phyloP scores from a whole-genome alignment of 2,888 invertebrate species.

The Cataglyphis altisquamis region DNA sequence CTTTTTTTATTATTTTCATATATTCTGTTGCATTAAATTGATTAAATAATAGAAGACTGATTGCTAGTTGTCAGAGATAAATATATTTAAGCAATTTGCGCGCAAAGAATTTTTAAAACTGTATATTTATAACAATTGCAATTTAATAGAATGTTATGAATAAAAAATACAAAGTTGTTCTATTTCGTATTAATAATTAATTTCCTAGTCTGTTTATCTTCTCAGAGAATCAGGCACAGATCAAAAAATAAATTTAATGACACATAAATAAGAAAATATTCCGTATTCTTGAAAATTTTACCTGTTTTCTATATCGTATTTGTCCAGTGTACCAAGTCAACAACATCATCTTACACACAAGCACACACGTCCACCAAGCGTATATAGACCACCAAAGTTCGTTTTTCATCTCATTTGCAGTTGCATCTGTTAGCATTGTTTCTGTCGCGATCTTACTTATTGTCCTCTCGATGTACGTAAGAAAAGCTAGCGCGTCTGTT shows the following conservation, averaged over 20 bases:
- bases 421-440: constrained; percentile 39
- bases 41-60: background rate
- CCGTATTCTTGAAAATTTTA: constrained; percentile 55
- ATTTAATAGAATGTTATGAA: background rate
- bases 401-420: constrained; percentile 40
- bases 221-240: background rate
- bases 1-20: background rate
- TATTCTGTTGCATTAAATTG: background rate
- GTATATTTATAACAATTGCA: background rate
- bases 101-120: no score
- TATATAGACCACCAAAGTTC: constrained; percentile 73
- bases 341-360: constrained; percentile 77
- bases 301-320: constrained; percentile 74
- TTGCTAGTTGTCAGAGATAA: no score
- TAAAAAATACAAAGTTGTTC: background rate
- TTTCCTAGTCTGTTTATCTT: background rate
- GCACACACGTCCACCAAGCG: constrained; percentile 76
- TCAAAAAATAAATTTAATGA: background rate
- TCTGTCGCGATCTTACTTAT: constrained; percentile 22
- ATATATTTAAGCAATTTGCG: no score
- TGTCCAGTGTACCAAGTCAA: constrained; percentile 79
- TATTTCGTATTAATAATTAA: background rate
- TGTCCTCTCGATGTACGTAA: constrained; percentile 1
- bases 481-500: background rate
- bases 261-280: background rate